Evolutionary conservation across 1,140 invertebrate genomes (phyloP).

Genomic region (Ostrea denselamellosa): DNA sequence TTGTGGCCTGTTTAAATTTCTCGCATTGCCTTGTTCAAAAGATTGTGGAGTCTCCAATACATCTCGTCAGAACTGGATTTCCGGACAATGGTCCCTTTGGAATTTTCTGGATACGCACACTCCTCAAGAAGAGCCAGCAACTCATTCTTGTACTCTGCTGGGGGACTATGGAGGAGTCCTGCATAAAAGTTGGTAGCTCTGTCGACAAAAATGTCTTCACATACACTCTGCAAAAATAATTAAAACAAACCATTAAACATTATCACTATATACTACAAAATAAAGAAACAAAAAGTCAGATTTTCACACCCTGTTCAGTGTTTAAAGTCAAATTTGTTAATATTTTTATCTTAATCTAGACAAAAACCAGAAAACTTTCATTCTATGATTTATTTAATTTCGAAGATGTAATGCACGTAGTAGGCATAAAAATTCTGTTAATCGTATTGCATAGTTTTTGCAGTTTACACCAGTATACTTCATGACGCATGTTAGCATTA

Average conservation of each 20-base stretch:
- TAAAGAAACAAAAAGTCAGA: too few relatives aligned
- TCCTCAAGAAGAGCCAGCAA: slow-evolving; percentile 54
- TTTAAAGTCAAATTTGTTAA: too few relatives aligned
- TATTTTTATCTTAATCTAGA: too few relatives aligned
- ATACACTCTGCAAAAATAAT: slow-evolving; percentile 60
- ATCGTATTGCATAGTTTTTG: too few relatives aligned
- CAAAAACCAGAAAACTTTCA: too few relatives aligned
- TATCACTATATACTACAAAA: too few relatives aligned
- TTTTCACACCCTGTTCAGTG: too few relatives aligned
- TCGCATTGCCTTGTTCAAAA: slow-evolving; percentile 31
- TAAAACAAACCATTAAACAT: background rate
- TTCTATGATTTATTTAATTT: too few relatives aligned
- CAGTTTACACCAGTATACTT: too few relatives aligned
- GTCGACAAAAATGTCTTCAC: slow-evolving; percentile 62
- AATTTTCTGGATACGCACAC: slow-evolving; percentile 59
- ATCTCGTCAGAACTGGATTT: slow-evolving; percentile 28
- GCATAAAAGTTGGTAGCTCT: slow-evolving; percentile 49
- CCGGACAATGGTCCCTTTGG: slow-evolving; percentile 51
- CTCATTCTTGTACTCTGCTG: slow-evolving; percentile 49
- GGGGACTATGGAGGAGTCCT: slow-evolving; percentile 59
- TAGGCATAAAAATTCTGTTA: too few relatives aligned
- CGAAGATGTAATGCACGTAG: too few relatives aligned
- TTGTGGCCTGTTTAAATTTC: background rate
- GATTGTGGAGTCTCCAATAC: slow-evolving; percentile 42
- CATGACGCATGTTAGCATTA: too few relatives aligned